Evolutionary conservation across 2,888 invertebrate species (phyloP).

Genomic region (Drosophila conformis): DNA sequence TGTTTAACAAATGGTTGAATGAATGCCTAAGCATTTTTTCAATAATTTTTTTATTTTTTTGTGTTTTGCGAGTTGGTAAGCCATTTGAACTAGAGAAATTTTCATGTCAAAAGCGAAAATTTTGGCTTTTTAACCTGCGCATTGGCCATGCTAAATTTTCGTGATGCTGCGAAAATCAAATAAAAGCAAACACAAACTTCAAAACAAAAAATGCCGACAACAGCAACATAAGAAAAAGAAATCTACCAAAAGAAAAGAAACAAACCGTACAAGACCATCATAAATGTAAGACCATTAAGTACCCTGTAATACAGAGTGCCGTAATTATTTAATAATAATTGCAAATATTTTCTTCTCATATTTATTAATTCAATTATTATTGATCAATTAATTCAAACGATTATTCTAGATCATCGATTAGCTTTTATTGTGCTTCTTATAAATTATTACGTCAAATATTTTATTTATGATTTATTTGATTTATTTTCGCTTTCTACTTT

Average conservation of each 20-base stretch:
- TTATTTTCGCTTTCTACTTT: not conserved
- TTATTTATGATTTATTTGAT: too few species aligned
- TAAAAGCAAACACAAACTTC: slow-evolving; percentile 55
- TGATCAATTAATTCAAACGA: not conserved
- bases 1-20: slow-evolving; percentile 16
- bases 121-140: slow-evolving; percentile 48
- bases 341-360: not conserved
- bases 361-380: not conserved
- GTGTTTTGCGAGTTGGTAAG: slow-evolving; percentile 1
- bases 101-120: slow-evolving; percentile 61
- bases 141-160: slow-evolving; percentile 70
- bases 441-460: not conserved
- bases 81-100: slow-evolving; percentile 43
- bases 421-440: not conserved
- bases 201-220: slow-evolving; percentile 65
- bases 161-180: slow-evolving; percentile 71
- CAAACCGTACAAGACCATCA: not conserved
- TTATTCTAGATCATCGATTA: not conserved
- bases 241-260: slow-evolving; percentile 20
- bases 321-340: not conserved
- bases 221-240: slow-evolving; percentile 25
- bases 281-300: not conserved
- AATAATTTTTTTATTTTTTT: not conserved
- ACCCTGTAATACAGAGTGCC: not conserved
- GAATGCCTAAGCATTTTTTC: slow-evolving; percentile 6